Evolutionary conservation across 2,113 vertebrate species (phyloP), one percentile per base, ranked within the genome.

Genomic region (Paradoxurus hermaphroditus): DNA sequence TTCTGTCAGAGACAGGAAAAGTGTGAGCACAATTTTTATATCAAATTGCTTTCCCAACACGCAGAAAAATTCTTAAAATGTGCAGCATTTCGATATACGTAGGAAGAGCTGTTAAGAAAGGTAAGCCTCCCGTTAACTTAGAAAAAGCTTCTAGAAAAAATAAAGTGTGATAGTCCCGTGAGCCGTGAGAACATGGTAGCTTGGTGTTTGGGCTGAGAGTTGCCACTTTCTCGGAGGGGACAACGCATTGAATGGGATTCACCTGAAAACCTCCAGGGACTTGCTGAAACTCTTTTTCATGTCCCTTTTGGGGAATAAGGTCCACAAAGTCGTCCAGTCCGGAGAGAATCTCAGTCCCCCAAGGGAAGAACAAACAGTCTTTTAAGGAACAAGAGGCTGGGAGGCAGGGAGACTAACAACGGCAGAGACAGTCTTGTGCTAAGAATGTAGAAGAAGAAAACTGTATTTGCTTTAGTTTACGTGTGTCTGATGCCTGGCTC

Each of bases 21-120:
- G 0, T 92, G 29, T 49, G 3, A 93, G 9, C 97, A 97, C 91
- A 95, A 93, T 95, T 75, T 95, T 56, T 97, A 41, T 96, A 90
- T 92, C 49, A 98, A 96, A 86, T 34, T 93, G 11, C 39, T 96
- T 97, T 91, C 81, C 53, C 56, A 92, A 23, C 77, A 90, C 46
- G 87, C 94, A 86, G 70, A 85, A 70, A 82, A 81, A 85, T 41
- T 90, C 91, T 0, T 78, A 56, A 36, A 97, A 89, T 94, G 59
- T 53, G 19, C 86, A 84, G 59, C 59, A 96, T 94, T 95, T 94
- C 91, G 65, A 88, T 91, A 86, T 85, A 94, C 39, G 93, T 51
- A 92, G 29, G 65, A 97, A 91, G 19, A 94, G 14, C 56, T 63
- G 31, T 92, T 87, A 97, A 79, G 39, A 95, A 98, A 98, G 77